Evolutionary conservation across 1,140 invertebrate species (phyloP).

Genomic region (Dermatophagoides farinae): DNA sequence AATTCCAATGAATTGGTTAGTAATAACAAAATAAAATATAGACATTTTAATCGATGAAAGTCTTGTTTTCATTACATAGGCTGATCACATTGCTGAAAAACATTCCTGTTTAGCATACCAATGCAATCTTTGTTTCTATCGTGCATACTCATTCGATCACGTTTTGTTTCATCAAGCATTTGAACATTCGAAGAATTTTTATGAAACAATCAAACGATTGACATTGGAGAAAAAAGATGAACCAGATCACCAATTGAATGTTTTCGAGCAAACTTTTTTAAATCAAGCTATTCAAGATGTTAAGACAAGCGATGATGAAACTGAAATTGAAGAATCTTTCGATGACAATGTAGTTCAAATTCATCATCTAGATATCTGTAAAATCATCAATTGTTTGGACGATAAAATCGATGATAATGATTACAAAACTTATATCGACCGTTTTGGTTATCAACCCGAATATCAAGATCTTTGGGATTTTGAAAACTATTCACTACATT

Average conservation of each 20-base stretch:
- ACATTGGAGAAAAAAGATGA: not conserved
- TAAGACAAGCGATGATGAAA: not conserved
- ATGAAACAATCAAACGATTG: not conserved
- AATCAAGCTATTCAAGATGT: not conserved
- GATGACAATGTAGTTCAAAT: not conserved
- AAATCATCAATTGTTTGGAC: not conserved
- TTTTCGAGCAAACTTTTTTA: too few species aligned
- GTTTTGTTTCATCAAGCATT: not conserved
- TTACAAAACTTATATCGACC: too few species aligned
- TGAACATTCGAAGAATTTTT: not conserved
- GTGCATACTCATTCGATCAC: not conserved
- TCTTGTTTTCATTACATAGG: not conserved
- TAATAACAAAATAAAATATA: not conserved
- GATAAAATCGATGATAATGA: not conserved
- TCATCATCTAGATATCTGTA: not conserved
- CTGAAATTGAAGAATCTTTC: not conserved
- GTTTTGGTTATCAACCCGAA: too few species aligned
- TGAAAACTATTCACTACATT: not conserved
- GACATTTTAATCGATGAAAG: not conserved
- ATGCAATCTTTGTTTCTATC: conserved; percentile 7
- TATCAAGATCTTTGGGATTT: not conserved
- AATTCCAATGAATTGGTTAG: not conserved
- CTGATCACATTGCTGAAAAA: not conserved
- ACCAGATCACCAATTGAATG: not conserved
- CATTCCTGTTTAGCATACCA: not conserved